Conservation (phyloP, 2,113 vertebrate species). For the Ceyx margarethae region DNA sequence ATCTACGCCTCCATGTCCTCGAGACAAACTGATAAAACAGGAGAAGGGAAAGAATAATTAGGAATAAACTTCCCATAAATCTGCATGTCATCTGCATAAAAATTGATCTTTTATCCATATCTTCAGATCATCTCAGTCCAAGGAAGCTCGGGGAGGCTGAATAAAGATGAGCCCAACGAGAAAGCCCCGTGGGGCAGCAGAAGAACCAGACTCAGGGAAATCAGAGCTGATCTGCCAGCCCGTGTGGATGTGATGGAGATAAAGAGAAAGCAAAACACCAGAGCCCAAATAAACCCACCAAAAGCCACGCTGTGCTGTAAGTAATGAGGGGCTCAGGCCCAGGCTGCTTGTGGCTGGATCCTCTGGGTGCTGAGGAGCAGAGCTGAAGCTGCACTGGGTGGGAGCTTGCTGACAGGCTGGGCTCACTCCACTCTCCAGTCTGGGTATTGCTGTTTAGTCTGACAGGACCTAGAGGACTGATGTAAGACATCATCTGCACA, state of each 20-base stretch:
- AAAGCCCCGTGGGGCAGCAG: background rate
- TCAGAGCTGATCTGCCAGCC: background rate
- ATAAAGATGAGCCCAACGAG: background rate
- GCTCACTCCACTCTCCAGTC: background rate
- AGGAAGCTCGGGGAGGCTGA: background rate
- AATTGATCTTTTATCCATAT: background rate
- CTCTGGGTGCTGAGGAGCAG: background rate
- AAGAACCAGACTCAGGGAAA: background rate
- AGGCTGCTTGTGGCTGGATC: background rate
- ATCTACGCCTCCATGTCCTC: background rate
- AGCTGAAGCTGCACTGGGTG: background rate
- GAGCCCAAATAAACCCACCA: too few species aligned
- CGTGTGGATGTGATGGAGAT: fast-evolving
- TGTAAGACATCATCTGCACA: background rate
- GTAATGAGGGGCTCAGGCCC: fast-evolving
- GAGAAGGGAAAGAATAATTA: slow-evolving; percentile 20
- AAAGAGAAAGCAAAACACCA: background rate
- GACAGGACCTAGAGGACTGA: background rate
- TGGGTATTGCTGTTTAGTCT: background rate
- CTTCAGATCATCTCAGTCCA: background rate
- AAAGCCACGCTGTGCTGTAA: background rate
- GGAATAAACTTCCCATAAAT: slow-evolving; percentile 34
- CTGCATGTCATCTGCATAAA: slow-evolving; percentile 29
- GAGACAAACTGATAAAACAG: background rate
- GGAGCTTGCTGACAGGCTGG: background rate